phyloP scores from a whole-genome alignment of 2,888 invertebrate genomes.

The Argyra leucocephala region DNA sequence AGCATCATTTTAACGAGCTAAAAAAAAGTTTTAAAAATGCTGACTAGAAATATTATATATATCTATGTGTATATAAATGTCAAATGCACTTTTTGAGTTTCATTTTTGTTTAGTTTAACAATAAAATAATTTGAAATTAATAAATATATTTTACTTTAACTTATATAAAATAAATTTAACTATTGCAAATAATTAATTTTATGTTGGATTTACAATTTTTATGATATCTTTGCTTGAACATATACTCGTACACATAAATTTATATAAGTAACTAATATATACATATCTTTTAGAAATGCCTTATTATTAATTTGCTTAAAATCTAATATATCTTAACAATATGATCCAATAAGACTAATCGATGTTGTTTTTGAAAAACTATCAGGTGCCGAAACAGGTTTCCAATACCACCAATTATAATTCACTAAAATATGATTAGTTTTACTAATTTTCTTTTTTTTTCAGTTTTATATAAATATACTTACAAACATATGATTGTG shows the following conservation, averaged over 20 bases:
- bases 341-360: conserved; percentile 57
- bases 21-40: not conserved
- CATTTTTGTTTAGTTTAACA: no score
- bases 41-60: not conserved
- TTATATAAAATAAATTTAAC: no score
- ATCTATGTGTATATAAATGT: not conserved
- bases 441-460: conserved; percentile 5
- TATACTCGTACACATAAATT: not conserved
- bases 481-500: conserved; percentile 69
- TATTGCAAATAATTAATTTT: no score
- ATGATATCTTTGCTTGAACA: not conserved
- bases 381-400: conserved; percentile 56
- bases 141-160: no score
- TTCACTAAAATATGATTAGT: conserved; percentile 56
- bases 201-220: no score
- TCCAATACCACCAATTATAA: conserved; percentile 72
- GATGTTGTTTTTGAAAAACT: conserved; percentile 50
- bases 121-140: no score
- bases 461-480: conserved; percentile 25
- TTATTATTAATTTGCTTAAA: not conserved
- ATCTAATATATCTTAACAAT: conserved; percentile 45
- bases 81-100: no score
- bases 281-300: not conserved
- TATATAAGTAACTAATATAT: not conserved
- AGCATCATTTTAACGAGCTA: not conserved